Base-by-base conservation (phyloP, 2,797 vertebrate species). In the Phrynocephalus guinanensis region DNA sequence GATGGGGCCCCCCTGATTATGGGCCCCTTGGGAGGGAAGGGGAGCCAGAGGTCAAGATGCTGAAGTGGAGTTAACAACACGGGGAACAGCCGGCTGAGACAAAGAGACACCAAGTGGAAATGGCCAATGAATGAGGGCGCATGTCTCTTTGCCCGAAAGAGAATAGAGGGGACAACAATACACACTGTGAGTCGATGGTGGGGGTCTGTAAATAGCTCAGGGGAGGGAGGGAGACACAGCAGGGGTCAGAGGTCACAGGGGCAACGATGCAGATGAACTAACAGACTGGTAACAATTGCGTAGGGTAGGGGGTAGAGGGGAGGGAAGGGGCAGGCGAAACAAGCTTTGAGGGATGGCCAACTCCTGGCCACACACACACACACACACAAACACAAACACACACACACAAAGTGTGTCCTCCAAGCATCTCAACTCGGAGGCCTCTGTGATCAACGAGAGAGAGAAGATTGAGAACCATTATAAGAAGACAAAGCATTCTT, bases 171-270 rank as follows among this genome's bases (percentile, higher is more conserved):
- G 96, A 99, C 98, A 98, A 97, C 96, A 97, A 97, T 95, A 98
- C 98, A 98, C 97, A 98, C 98, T 96, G 98, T 96, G 98, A 96
- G 97, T 98, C 93, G 93, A 96, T 97, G 78, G 38, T 83, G 87
- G 93, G 87, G 93, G 78, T 20, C 96, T 95, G 97, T 97, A 97
- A 98, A 98, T 98, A 97, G 98, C 97, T 98, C 97, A 8, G 9
- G 44, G 13, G 48, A 24, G 76, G 13, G 13, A n/a, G 97, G 97
- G 96, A 95, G 96, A 95, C 98, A 96, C 98, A 97, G 98, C 98
- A 94, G 98, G 98, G 97, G 95, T 97, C 97, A 97, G 97, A 97
- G 98, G 98, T 99, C 98, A 98, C 73, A 94, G 97, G 98, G 97
- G 97, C 96, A 95, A 96, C 93, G 67, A 79, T 44, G 75, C 96